Evolutionary conservation across 2,113 vertebrate species (phyloP).

Genomic region (Atractosteus spatula): DNA sequence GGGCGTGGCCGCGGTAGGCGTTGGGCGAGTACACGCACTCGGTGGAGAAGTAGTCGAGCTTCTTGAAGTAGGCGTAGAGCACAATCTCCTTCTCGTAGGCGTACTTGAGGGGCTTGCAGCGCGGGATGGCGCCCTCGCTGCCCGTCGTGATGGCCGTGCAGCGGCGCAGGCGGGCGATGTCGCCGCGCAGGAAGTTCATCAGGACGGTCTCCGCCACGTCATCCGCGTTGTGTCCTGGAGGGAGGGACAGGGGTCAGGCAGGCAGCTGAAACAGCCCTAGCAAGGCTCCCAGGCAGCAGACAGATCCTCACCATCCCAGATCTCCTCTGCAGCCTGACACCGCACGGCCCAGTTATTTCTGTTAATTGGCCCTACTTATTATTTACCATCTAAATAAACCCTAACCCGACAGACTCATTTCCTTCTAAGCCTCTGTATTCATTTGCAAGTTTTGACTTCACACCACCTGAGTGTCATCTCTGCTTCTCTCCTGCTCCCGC

Average conservation of each 20-base stretch:
- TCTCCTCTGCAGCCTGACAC: no score
- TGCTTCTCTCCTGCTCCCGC: no score
- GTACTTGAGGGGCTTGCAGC: slow-evolving; percentile 85
- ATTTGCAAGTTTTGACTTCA: no score
- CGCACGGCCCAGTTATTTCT: no score
- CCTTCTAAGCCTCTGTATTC: no score
- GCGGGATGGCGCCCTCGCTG: slow-evolving; percentile 71
- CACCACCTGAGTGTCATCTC: no score
- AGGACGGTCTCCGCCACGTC: slow-evolving; percentile 83
- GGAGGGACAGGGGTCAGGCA: background rate
- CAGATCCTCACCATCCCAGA: no score
- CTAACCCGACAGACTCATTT: no score
- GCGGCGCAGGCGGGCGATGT: slow-evolving; percentile 73
- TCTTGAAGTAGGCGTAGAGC: slow-evolving; percentile 87
- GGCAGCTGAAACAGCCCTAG: background rate
- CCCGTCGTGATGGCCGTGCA: slow-evolving; percentile 70
- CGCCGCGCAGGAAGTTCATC: slow-evolving; percentile 86
- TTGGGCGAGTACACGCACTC: slow-evolving; percentile 86
- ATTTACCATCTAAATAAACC: no score
- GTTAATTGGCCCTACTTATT: no score
- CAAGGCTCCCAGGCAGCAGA: no score
- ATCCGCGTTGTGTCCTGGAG: slow-evolving; percentile 82
- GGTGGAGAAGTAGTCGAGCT: slow-evolving; percentile 84
- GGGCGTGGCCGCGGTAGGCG: slow-evolving; percentile 79
- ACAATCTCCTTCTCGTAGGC: slow-evolving; percentile 91